Conservation (phyloP, 2,888 invertebrate genomes). For the Pyrrhosoma nymphula region DNA sequence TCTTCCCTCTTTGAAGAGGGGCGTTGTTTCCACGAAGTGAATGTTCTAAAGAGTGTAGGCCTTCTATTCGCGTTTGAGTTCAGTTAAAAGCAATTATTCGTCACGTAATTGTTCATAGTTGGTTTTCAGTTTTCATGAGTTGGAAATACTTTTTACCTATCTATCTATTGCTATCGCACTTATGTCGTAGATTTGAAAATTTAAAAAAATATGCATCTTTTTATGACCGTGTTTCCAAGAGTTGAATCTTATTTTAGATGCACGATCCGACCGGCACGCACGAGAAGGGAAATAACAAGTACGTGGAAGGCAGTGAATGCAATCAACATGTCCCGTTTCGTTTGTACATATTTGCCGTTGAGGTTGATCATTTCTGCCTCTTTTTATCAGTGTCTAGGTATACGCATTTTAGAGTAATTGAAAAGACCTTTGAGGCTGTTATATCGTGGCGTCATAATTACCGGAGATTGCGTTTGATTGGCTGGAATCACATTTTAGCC, state of each 20-base stretch:
- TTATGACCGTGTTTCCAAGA: too few species aligned
- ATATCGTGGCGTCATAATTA: not conserved
- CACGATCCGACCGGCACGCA: not conserved
- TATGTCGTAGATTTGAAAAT: too few species aligned
- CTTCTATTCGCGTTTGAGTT: too few species aligned
- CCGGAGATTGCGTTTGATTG: not conserved
- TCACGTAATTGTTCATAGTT: too few species aligned
- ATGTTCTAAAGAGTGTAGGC: too few species aligned
- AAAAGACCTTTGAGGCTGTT: not conserved
- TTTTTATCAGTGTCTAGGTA: not conserved
- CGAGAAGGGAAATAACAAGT: not conserved
- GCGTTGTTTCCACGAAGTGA: too few species aligned
- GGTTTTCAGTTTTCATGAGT: too few species aligned
- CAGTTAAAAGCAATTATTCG: too few species aligned
- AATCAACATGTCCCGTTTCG: not conserved
- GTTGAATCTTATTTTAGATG: not conserved
- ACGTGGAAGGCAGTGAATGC: not conserved
- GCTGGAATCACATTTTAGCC: not conserved
- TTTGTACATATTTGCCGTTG: not conserved
- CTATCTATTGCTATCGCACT: too few species aligned
- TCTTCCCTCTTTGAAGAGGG: too few species aligned
- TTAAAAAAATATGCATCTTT: too few species aligned
- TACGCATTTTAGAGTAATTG: not conserved
- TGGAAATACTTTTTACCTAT: too few species aligned
- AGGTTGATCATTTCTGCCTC: not conserved